Evolutionary conservation across 2,797 vertebrate genomes (phyloP), one percentile per base, ranked within the genome.

Genomic region (Malurus leucopterus): DNA sequence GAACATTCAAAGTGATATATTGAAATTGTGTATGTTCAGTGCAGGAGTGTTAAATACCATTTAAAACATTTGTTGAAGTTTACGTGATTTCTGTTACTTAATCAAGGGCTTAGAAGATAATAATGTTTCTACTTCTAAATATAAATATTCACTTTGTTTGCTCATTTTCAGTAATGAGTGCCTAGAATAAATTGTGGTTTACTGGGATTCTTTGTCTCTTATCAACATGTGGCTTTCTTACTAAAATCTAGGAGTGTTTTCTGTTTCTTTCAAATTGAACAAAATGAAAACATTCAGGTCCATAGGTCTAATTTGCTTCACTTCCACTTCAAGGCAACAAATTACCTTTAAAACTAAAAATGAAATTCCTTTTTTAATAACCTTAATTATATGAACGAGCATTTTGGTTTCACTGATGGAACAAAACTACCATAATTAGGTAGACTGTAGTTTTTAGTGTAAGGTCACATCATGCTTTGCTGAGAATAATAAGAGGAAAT

Each of bases 401-500:
- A 83, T 86, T 96, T 95, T 64, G 62, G 54, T 91, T 92, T 92
- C 78, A 55, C 75, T 87, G 89, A 92, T 87, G 80, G 85, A 94
- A 95, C 70, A 90, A 94, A 95, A 91, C 91, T 92, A 77, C 85
- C 57, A 18, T 93, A 96, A 95, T 95, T 94, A 95, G 75, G 67
- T 85, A 85, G 77, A 53, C 67, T 86, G 63, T 90, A 84, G 83
- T 92, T 94, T 93, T 91, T 92, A 88, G 72, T 1, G 26, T 93
- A 89, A 93, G 88, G 91, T 96, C 91, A 93, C 87, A 93, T 93
- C 73, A 40, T 93, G 90, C 87, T 85, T 94, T 91, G 84, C 88
- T 89, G 91, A 86, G 87, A 94, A 94, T 94, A 95, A 93, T 95
- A 91, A 92, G 89, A 92, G 94, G 93, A 94, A 95, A 94, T 95